A percentile compares a stretch with the other conserved stretches of the same genome.
Evolutionary conservation across 1,140 invertebrate genomes (phyloP).

Genomic region (Piezodorus guildinii): DNA sequence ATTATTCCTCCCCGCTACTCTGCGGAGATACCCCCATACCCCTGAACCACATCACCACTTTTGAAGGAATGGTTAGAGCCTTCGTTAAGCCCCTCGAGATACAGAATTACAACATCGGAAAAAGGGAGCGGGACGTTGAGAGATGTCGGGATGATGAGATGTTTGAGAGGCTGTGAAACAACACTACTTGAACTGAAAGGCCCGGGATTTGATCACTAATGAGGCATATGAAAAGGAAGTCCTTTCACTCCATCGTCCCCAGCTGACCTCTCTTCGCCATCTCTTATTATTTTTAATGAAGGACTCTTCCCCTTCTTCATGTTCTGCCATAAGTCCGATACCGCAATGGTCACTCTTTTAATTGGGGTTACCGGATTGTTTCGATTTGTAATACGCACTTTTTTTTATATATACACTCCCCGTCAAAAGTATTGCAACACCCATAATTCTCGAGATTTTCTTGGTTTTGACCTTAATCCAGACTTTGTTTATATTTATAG

Average conservation of each 20-base stretch:
- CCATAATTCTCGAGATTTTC: no score
- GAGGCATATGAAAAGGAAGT: conserved; percentile 1
- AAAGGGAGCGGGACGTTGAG: no score
- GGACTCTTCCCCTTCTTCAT: background rate
- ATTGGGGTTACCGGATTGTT: background rate
- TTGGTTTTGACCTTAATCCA: no score
- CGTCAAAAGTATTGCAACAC: no score
- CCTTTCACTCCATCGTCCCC: background rate
- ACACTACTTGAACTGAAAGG: background rate
- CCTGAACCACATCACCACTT: no score
- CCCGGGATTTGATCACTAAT: conserved; percentile 3
- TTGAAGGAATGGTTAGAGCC: no score
- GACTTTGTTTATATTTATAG: no score
- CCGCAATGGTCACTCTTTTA: background rate
- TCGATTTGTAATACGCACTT: background rate
- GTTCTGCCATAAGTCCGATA: background rate
- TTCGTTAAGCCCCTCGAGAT: no score
- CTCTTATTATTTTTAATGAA: conserved; percentile 9
- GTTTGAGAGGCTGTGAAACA: background rate
- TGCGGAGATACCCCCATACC: no score
- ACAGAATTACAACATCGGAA: no score
- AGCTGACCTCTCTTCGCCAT: conserved; percentile 2
- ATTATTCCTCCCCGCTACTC: no score
- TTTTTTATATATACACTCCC: no score
- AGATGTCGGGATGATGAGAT: background rate